Evolutionary conservation across 53 echinoderm and acorn worm species (phyloP).

Genomic region (Temnopleurus reevesii): DNA sequence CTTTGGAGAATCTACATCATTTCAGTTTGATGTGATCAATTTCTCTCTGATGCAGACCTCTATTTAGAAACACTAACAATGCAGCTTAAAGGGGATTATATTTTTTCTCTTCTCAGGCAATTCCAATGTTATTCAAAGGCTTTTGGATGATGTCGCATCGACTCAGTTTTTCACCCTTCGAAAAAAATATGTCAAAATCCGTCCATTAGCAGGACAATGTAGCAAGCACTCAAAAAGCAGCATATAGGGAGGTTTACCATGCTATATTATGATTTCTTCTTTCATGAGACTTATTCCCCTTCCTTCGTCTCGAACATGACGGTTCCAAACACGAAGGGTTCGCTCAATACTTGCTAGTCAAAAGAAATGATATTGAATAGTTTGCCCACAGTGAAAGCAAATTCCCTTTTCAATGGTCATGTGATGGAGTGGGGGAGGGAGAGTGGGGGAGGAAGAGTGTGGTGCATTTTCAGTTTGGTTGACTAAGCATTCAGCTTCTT

Average conservation of each 20-base stretch:
- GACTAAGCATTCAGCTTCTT: slow-evolving; percentile 18
- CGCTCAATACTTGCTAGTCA: background rate
- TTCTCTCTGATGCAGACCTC: background rate
- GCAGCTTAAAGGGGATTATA: background rate
- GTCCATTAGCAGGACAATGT: slow-evolving; percentile 29
- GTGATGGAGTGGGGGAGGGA: background rate
- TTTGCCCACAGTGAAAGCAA: slow-evolving; percentile 5
- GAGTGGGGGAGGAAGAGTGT: background rate
- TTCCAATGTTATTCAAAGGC: background rate
- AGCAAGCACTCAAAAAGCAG: background rate
- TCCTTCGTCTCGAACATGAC: background rate
- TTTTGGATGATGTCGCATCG: background rate
- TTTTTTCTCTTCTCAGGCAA: background rate
- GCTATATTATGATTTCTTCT: slow-evolving; percentile 21
- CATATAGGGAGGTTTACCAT: background rate
- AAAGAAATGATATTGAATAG: slow-evolving; percentile 49
- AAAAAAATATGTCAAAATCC: slow-evolving; percentile 16
- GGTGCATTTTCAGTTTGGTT: slow-evolving; percentile 44
- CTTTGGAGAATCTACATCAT: background rate
- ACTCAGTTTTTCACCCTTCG: background rate
- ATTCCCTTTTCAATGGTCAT: background rate
- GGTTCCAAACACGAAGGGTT: background rate
- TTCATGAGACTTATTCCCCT: background rate
- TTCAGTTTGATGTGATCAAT: background rate
- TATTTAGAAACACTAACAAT: background rate